Evolutionary conservation across 2,113 vertebrate genomes (phyloP).

Genomic region (Hippoglossus stenolepis): DNA sequence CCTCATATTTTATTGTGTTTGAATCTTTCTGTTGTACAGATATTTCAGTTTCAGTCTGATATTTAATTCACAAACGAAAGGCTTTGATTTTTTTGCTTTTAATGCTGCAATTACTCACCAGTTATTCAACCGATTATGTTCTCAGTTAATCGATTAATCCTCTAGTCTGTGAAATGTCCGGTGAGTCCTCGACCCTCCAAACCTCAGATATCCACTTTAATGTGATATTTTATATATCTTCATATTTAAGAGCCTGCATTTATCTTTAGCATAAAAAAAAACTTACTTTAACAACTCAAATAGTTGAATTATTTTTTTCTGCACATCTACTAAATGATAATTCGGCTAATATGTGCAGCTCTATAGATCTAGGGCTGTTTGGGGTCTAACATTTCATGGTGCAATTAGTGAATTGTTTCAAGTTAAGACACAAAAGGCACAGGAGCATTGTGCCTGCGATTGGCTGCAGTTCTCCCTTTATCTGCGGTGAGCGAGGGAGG

Average conservation of each 20-base stretch:
- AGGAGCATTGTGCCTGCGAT: background rate
- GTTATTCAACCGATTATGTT: background rate
- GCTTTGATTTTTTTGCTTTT: slow-evolving; percentile 1
- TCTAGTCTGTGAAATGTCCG: too few species aligned
- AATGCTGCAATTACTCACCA: background rate
- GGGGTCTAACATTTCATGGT: slow-evolving; percentile 12
- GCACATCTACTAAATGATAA: too few species aligned
- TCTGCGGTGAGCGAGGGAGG: background rate
- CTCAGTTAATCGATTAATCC: background rate
- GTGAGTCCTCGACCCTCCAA: background rate
- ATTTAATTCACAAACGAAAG: slow-evolving; percentile 21
- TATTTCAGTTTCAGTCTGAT: slow-evolving; percentile 1
- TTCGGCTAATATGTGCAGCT: background rate
- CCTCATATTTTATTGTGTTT: slow-evolving; percentile 12
- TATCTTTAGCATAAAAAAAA: background rate
- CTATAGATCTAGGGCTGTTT: background rate
- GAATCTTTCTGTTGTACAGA: background rate
- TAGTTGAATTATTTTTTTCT: background rate
- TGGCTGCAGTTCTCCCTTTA: slow-evolving; percentile 7
- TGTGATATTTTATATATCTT: background rate
- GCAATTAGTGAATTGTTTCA: slow-evolving; percentile 9
- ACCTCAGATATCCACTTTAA: background rate
- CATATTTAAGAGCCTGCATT: background rate
- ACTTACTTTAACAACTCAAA: too few species aligned
- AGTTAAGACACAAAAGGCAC: slow-evolving; percentile 8